A percentile compares a stretch with the other conserved stretches of the same genome.
These are phyloP conservation scores for Oscheius sp. DNA, from an alignment of 1,140 invertebrate genomes.

Conservation along the genomic window DNA sequence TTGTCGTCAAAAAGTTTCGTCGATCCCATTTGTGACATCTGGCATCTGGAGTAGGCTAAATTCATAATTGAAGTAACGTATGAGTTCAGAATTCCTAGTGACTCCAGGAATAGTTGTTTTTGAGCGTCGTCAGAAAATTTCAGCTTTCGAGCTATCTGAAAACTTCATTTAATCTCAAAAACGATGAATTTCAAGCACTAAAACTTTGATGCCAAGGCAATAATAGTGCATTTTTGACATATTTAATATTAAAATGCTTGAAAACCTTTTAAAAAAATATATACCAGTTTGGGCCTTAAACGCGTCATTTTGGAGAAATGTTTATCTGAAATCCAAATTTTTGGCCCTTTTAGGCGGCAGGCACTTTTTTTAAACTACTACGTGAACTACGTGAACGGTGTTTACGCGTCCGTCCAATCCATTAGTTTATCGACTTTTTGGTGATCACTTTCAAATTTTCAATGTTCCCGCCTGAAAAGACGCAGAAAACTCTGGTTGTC, in stretches of 20 bases:
- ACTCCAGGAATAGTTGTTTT: slow-evolving; percentile 28
- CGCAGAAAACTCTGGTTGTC: too few species aligned
- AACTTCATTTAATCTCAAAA: not conserved
- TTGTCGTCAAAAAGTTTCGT: not conserved
- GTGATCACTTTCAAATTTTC: too few species aligned
- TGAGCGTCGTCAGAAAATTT: slow-evolving; percentile 38
- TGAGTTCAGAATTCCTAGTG: slow-evolving; percentile 31
- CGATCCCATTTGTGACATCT: not conserved
- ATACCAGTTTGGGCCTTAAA: too few species aligned
- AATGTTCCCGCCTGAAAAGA: too few species aligned
- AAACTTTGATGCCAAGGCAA: not conserved
- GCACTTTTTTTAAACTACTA: too few species aligned
- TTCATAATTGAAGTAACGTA: slow-evolving; percentile 45
- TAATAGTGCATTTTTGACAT: too few species aligned
- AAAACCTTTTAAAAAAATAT: too few species aligned
- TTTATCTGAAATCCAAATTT: too few species aligned
- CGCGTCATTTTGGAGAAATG: too few species aligned
- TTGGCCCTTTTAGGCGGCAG: too few species aligned
- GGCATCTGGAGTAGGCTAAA: slow-evolving; percentile 8
- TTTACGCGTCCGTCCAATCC: slow-evolving; percentile 29
- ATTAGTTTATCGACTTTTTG: not conserved
- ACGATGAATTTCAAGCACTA: slow-evolving; percentile 22
- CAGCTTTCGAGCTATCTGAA: slow-evolving; percentile 1
- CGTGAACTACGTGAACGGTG: too few species aligned
- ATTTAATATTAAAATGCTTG: too few species aligned